Evolutionary conservation across 2,888 invertebrate species (phyloP).

Genomic region (Slavum lentiscoides): DNA sequence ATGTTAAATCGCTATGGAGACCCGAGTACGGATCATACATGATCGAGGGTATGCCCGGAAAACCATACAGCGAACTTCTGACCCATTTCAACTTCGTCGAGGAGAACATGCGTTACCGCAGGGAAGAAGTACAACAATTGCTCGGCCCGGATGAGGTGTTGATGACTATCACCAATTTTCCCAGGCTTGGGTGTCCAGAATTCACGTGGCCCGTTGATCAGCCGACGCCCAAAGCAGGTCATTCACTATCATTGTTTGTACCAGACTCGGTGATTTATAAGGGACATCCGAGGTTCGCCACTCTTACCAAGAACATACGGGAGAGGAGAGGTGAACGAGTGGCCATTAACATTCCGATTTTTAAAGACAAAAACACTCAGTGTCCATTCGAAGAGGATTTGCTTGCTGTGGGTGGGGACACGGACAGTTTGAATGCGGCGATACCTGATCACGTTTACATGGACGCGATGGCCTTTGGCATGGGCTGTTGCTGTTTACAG

Average conservation of each 20-base stretch:
- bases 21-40: conserved; percentile 99
- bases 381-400: conserved; percentile 74
- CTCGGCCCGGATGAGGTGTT: conserved; percentile 79
- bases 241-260: conserved; percentile 85
- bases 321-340: conserved; percentile 91
- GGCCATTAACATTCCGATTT: conserved; percentile 93
- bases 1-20: conserved; percentile 88
- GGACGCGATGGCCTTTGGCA: conserved; percentile 99
- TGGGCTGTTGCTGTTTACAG: conserved; percentile 98
- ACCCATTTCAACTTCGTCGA: conserved; percentile 98
- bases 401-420: conserved; percentile 67
- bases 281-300: conserved; percentile 95
- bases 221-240: conserved; percentile 73
- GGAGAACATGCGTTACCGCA: conserved; percentile 90
- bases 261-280: conserved; percentile 92
- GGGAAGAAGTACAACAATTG: conserved; percentile 80
- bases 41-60: conserved; percentile 98
- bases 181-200: conserved; percentile 83
- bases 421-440: conserved; percentile 68
- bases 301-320: conserved; percentile 90
- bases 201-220: conserved; percentile 82
- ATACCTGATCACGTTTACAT: conserved; percentile 91
- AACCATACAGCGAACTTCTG: conserved; percentile 89
- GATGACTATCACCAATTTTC: conserved; percentile 91
- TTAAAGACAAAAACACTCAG: conserved; percentile 83